These are phyloP conservation scores for Drosophila malerkotliana DNA, from an alignment of 1,140 invertebrate genomes.

Conservation along the genomic window DNA sequence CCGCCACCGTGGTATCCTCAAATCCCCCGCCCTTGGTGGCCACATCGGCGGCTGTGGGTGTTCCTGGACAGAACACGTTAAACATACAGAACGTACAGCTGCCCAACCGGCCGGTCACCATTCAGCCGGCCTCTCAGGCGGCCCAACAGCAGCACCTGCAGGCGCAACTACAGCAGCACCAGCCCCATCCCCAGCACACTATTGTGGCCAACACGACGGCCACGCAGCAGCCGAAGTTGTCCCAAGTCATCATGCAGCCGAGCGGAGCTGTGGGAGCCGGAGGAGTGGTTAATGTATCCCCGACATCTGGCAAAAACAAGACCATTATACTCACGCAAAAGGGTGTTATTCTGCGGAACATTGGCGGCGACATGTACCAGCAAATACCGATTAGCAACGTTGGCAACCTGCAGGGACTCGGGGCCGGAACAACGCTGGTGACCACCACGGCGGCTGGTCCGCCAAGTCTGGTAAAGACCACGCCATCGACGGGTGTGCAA, in stretches of 20 bases:
- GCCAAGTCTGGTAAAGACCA: slow-evolving; percentile 77
- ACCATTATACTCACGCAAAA: slow-evolving; percentile 83
- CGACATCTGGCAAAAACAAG: slow-evolving; percentile 72
- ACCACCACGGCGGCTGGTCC: slow-evolving; percentile 77
- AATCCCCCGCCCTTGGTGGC: slow-evolving; percentile 76
- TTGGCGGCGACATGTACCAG: slow-evolving; percentile 82
- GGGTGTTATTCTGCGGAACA: slow-evolving; percentile 79
- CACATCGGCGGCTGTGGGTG: slow-evolving; percentile 62
- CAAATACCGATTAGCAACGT: slow-evolving; percentile 83
- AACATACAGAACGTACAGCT: slow-evolving; percentile 83
- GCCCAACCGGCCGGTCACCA: slow-evolving; percentile 79
- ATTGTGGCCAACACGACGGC: slow-evolving; percentile 80
- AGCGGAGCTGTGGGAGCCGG: slow-evolving; percentile 41
- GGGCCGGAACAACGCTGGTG: slow-evolving; percentile 70
- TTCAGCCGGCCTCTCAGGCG: slow-evolving; percentile 81
- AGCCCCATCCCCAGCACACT: slow-evolving; percentile 80
- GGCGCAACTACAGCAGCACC: slow-evolving; percentile 76
- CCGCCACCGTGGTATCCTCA: slow-evolving; percentile 61
- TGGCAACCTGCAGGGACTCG: slow-evolving; percentile 62
- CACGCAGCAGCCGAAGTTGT: slow-evolving; percentile 79
- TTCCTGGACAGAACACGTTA: slow-evolving; percentile 60
- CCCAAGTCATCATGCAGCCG: slow-evolving; percentile 77
- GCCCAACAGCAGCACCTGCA: slow-evolving; percentile 81
- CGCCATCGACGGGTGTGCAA: slow-evolving; percentile 46
- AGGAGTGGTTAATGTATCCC: slow-evolving; percentile 59